Conservation (phyloP, 2,113 vertebrate species). For the Thunnus maccoyii region DNA sequence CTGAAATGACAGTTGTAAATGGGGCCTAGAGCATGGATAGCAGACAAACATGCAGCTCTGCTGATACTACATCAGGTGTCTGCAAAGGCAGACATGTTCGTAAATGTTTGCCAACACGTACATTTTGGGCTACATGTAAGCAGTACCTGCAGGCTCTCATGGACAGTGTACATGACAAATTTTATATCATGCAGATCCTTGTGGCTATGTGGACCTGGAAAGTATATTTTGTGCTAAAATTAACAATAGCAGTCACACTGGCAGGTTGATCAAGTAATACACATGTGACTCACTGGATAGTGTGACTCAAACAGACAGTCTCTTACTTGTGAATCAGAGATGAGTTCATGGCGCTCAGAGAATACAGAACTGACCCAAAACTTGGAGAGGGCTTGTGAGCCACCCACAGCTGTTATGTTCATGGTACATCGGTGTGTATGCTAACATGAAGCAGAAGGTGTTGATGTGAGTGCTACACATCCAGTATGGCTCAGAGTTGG, state of each 20-base stretch:
- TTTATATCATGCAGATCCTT: too few relatives aligned
- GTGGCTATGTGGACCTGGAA: neutral
- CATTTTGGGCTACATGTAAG: neutral
- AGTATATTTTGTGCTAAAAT: neutral
- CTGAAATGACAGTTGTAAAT: too few relatives aligned
- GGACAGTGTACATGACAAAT: too few relatives aligned
- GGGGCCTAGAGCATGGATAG: too few relatives aligned
- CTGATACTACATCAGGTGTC: too few relatives aligned
- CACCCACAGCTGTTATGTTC: neutral
- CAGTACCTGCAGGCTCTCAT: too few relatives aligned
- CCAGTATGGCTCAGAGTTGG: too few relatives aligned
- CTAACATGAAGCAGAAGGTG: too few relatives aligned
- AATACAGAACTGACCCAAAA: neutral
- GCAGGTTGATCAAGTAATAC: neutral
- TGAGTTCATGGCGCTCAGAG: neutral
- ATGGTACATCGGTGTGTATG: too few relatives aligned
- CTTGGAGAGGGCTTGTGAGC: neutral
- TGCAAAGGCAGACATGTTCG: too few relatives aligned
- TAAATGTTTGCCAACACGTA: neutral
- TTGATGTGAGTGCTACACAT: too few relatives aligned
- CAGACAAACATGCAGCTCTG: too few relatives aligned
- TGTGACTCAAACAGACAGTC: neutral
- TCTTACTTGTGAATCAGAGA: neutral
- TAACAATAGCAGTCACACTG: neutral
- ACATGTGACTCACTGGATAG: neutral